Evolutionary conservation across 2,888 invertebrate species (phyloP), one percentile per base, ranked within the genome.

Genomic region (Tethea ocularis): DNA sequence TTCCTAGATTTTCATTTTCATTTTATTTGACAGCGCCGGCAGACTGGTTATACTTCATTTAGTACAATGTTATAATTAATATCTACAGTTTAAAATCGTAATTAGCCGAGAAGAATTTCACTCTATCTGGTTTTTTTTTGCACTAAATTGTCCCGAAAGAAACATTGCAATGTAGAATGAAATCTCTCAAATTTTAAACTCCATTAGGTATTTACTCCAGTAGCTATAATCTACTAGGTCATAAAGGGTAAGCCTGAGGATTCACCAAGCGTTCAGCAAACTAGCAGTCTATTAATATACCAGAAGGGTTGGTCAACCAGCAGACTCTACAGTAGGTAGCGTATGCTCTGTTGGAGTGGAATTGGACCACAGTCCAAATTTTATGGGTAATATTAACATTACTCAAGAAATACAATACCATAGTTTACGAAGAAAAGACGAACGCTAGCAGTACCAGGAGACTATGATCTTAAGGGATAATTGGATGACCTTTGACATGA

Each of bases 241-340:
- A 69, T 5, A 59, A 61, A 0, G 57, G 41, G 15, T 65, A 75
- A 0, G 61, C 72, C 13, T 68, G 55, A 0, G 64, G 72, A 15
- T 69, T 68, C 0, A 60, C 57, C 20, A 62, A 46, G 0, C 67
- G 11, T 0, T 68, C 41, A n/a, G 58, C 60, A 56, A 73, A 70
- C 0, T 67, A n/a, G 57, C 7, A 69, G 56, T 56, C 59, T 66
- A 56, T 79, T 79, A 17, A 75, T 17, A n/a, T 62, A 69, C 71
- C 72, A 75, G 57, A 75, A 72, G 6, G 78, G 75, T 24, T 94
- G 86, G 38, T 95, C 94, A 57, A 84, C 75, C 0, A 95, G 95
- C 87, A 94, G 91, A 10, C 86, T 80, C 11, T 56, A 53, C 59
- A 71, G 11, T 62, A 55, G 5, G 69, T 53, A 0, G 70, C 75